Evolutionary conservation across 2,888 invertebrate genomes (phyloP).

Genomic region (Rhagium mordax): DNA sequence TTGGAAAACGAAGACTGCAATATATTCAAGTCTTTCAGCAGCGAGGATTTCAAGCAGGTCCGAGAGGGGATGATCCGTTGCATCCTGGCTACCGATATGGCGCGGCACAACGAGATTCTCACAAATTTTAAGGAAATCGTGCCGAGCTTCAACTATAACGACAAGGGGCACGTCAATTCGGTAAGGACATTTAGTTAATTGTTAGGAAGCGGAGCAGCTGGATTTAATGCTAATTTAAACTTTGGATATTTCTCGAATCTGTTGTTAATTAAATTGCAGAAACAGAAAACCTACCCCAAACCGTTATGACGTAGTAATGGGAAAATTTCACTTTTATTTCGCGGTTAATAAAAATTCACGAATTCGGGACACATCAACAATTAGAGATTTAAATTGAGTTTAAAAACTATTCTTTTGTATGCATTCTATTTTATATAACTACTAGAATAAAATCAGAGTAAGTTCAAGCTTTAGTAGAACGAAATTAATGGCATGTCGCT

Average conservation of each 20-base stretch:
- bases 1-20: constrained; percentile 86
- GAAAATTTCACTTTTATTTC: too few relatives aligned
- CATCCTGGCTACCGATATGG: constrained; percentile 86
- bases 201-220: not conserved
- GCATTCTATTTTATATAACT: too few relatives aligned
- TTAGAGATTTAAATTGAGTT: too few relatives aligned
- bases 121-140: constrained; percentile 80
- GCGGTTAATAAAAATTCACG: too few relatives aligned
- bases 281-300: too few relatives aligned
- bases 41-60: constrained; percentile 76
- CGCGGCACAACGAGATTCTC: constrained; percentile 84
- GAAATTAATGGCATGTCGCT: not conserved
- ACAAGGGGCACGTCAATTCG: constrained; percentile 81
- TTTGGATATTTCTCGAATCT: too few relatives aligned
- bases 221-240: not conserved
- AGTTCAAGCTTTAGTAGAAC: too few relatives aligned
- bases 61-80: constrained; percentile 86
- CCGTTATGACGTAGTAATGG: too few relatives aligned
- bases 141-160: constrained; percentile 78
- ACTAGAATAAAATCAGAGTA: too few relatives aligned
- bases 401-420: too few relatives aligned
- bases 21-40: constrained; percentile 80
- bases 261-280: too few relatives aligned
- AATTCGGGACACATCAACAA: too few relatives aligned
- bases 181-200: constrained; percentile 69